A percentile compares a stretch with the other conserved stretches of the same genome.
phyloP scores from a whole-genome alignment of 2,797 vertebrate genomes.

The Numenius phaeopus region DNA sequence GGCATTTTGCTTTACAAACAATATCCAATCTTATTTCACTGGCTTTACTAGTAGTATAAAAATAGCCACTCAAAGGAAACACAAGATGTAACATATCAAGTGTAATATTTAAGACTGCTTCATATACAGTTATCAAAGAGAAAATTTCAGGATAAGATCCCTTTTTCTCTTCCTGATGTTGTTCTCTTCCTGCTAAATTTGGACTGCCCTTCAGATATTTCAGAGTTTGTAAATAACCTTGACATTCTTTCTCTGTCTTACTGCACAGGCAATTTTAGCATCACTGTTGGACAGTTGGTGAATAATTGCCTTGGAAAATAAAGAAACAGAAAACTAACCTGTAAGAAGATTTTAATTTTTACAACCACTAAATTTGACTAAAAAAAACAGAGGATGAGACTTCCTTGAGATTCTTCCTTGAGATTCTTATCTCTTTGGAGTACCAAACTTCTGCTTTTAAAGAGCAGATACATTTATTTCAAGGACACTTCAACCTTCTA shows the following conservation, averaged over 20 bases:
- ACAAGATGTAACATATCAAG: background rate
- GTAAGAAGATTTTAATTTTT: background rate
- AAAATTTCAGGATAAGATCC: background rate
- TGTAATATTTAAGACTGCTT: background rate
- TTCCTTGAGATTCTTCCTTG: background rate
- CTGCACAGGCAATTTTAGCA: background rate
- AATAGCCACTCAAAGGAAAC: background rate
- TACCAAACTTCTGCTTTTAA: background rate
- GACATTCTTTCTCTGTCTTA: background rate
- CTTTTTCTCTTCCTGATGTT: background rate
- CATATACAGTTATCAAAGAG: background rate
- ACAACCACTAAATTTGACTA: background rate
- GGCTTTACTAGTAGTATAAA: background rate
- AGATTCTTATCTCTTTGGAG: background rate
- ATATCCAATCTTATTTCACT: background rate
- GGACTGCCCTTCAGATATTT: background rate
- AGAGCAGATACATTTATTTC: background rate
- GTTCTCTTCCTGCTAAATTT: background rate
- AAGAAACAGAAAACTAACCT: background rate
- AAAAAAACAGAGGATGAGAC: background rate
- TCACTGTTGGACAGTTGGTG: background rate
- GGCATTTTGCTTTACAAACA: background rate
- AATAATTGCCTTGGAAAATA: slow-evolving; percentile 15
- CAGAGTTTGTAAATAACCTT: background rate
- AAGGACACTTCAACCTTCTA: background rate